Conservation (phyloP, 2,888 invertebrate species). For the Ypsolopha scabrella region DNA sequence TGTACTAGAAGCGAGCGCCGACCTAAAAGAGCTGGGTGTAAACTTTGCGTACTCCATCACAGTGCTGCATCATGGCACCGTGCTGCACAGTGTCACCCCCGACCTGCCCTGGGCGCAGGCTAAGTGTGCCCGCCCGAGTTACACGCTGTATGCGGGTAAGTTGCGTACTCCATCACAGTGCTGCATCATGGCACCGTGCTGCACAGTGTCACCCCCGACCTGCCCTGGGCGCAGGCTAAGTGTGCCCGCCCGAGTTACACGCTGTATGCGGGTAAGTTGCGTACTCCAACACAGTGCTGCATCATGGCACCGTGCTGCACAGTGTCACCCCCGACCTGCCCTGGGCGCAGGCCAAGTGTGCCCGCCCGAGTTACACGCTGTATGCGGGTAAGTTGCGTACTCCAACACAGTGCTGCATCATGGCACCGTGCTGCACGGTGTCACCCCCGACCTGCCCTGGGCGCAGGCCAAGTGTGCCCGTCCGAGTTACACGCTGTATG, state of each 20-base stretch:
- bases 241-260: slow-evolving; percentile 82
- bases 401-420: too few relatives aligned
- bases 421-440: too few relatives aligned
- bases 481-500: too few relatives aligned
- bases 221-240: slow-evolving; percentile 84
- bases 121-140: slow-evolving; percentile 81
- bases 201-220: slow-evolving; percentile 84
- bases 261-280: slow-evolving; percentile 70
- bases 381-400: too few relatives aligned
- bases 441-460: too few relatives aligned
- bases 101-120: slow-evolving; percentile 85
- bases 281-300: too few relatives aligned
- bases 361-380: too few relatives aligned
- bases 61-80: slow-evolving; percentile 84
- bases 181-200: slow-evolving; percentile 87
- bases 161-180: slow-evolving; percentile 84
- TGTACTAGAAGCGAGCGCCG: slow-evolving; percentile 61
- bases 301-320: neutral
- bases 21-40: slow-evolving; percentile 74
- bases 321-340: too few relatives aligned
- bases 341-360: too few relatives aligned
- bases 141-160: slow-evolving; percentile 76
- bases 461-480: too few relatives aligned
- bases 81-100: slow-evolving; percentile 85
- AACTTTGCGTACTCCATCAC: slow-evolving; percentile 90